A percentile compares a stretch with the other conserved stretches of the same genome.
phyloP scores from a whole-genome alignment of 2,888 invertebrate species.

The Callosobruchus maculatus region DNA sequence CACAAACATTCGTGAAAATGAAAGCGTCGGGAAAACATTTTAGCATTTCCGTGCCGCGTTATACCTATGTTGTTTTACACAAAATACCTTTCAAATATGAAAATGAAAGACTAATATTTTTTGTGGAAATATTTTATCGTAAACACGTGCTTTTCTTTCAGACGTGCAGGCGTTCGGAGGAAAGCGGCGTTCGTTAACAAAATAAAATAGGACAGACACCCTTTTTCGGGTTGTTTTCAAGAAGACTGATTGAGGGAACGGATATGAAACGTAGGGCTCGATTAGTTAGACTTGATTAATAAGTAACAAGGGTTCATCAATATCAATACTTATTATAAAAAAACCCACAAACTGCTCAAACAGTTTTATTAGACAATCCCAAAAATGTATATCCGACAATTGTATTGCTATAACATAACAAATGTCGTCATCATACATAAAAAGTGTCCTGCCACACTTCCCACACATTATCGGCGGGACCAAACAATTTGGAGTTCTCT shows the following conservation, averaged over 20 bases:
- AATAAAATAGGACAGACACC: slow-evolving; percentile 23
- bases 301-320: neutral
- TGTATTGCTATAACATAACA: too few species aligned
- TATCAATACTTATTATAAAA: too few species aligned
- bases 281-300: neutral
- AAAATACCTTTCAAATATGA: slow-evolving; percentile 42
- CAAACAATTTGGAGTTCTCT: too few species aligned
- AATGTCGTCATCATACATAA: too few species aligned
- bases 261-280: neutral
- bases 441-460: too few species aligned
- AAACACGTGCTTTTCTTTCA: slow-evolving; percentile 43
- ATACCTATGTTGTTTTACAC: slow-evolving; percentile 44
- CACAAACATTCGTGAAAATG: slow-evolving; percentile 35
- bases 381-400: too few species aligned
- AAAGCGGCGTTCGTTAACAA: slow-evolving; percentile 22
- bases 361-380: too few species aligned
- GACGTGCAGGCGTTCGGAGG: slow-evolving; percentile 26
- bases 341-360: too few species aligned
- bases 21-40: slow-evolving; percentile 14
- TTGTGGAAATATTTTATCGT: slow-evolving; percentile 41
- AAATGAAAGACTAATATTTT: slow-evolving; percentile 52
- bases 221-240: neutral
- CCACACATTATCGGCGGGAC: too few species aligned
- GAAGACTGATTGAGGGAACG: neutral
- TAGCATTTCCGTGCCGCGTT: slow-evolving; percentile 21